Evolutionary conservation across 2,888 invertebrate genomes (phyloP).

Genomic region (Thymelicus lineola): DNA sequence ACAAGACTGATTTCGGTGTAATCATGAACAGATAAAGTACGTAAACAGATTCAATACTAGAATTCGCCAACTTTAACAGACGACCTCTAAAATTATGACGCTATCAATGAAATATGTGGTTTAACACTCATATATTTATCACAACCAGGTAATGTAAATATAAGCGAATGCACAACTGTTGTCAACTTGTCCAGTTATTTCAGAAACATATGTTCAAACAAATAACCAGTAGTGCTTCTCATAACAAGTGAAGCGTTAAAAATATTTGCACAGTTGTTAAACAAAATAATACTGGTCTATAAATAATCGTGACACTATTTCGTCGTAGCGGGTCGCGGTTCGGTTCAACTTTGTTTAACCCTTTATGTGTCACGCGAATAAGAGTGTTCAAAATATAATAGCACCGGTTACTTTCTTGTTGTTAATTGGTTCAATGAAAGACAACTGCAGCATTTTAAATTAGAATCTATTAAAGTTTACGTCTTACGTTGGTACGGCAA

Average conservation of each 20-base stretch:
- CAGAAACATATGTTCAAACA: slow-evolving; percentile 58
- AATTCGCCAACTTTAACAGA: slow-evolving; percentile 13
- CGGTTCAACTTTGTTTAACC: slow-evolving; percentile 21
- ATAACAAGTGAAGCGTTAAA: slow-evolving; percentile 3
- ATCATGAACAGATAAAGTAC: background rate
- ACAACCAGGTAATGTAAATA: slow-evolving; percentile 39
- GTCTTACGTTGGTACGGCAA: too few species aligned
- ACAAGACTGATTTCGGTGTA: background rate
- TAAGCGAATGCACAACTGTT: slow-evolving; percentile 47
- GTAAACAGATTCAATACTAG: slow-evolving; percentile 9
- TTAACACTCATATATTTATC: slow-evolving; percentile 10
- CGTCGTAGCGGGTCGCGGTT: slow-evolving; percentile 2
- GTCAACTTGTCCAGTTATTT: slow-evolving; percentile 47
- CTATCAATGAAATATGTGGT: slow-evolving; percentile 26
- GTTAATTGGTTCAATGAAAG: background rate
- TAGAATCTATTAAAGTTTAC: too few species aligned
- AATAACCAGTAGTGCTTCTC: slow-evolving; percentile 30
- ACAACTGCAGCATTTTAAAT: too few species aligned
- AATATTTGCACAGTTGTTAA: slow-evolving; percentile 60
- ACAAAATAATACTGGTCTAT: slow-evolving; percentile 54
- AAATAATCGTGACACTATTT: slow-evolving; percentile 55
- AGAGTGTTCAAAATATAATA: slow-evolving; percentile 12
- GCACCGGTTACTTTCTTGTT: background rate
- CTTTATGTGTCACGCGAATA: slow-evolving; percentile 2
- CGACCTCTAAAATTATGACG: background rate